Percentiles rank a stretch among this genome's conserved stretches.
These are phyloP conservation scores for Rhegmatorhina hoffmannsi DNA, from an alignment of 2,113 vertebrate genomes.

Conservation along the genomic window DNA sequence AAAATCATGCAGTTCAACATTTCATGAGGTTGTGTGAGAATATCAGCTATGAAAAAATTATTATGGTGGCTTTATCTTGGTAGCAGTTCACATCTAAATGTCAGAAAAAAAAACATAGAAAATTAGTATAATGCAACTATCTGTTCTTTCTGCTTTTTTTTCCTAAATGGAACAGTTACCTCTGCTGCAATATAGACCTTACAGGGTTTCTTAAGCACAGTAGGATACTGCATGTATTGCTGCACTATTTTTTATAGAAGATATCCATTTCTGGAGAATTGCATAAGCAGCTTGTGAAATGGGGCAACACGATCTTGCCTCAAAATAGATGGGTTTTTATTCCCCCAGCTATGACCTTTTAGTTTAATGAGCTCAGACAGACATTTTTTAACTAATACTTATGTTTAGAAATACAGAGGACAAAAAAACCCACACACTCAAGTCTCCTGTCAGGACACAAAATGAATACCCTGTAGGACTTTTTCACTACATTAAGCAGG, in stretches of 20 bases:
- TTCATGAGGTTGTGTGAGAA: not conserved
- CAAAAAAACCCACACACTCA: not conserved
- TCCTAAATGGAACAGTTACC: not conserved
- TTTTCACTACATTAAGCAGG: not conserved
- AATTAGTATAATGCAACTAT: not conserved
- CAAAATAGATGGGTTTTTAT: not conserved
- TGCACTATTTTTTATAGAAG: not conserved
- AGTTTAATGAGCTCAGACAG: not conserved
- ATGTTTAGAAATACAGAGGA: not conserved
- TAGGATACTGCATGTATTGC: not conserved
- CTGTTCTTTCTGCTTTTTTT: not conserved
- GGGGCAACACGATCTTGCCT: not conserved
- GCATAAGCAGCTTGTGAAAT: not conserved
- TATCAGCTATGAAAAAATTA: not conserved
- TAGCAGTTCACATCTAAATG: not conserved
- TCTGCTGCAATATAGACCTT: accelerated
- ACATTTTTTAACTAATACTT: not conserved
- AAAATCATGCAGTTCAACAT: not conserved
- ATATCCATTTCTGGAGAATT: not conserved
- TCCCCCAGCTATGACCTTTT: not conserved
- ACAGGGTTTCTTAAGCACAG: not conserved
- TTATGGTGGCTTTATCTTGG: not conserved
- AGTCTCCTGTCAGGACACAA: not conserved
- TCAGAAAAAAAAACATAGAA: not conserved
- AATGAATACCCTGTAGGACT: not conserved